phyloP scores from a whole-genome alignment of 2,113 vertebrate species.

The Alethe diademata region DNA sequence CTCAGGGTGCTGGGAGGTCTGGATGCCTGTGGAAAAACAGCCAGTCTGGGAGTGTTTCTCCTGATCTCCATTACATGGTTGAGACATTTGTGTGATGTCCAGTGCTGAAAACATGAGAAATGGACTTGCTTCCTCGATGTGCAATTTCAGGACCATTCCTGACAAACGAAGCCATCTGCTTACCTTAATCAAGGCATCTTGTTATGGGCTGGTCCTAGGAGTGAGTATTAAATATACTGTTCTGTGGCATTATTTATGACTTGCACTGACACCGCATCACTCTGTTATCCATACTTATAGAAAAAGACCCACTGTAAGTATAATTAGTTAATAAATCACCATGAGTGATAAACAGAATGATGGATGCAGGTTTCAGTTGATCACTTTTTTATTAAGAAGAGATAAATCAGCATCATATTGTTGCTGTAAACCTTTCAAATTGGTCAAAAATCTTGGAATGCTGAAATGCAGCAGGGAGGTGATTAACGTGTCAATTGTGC shows the following conservation, averaged over 20 bases:
- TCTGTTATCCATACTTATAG: conserved; percentile 64
- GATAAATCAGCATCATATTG: conserved; percentile 83
- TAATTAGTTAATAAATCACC: conserved; percentile 86
- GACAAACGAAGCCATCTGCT: conserved; percentile 58
- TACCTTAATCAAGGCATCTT: conserved; percentile 66
- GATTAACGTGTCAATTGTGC: conserved; percentile 77
- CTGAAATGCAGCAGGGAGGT: conserved; percentile 63
- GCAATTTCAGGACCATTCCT: background rate
- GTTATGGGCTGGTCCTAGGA: conserved; percentile 53
- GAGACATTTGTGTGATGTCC: background rate
- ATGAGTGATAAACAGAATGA: conserved; percentile 82
- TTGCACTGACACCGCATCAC: conserved; percentile 53
- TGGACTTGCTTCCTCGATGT: background rate
- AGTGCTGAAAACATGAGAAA: conserved; percentile 9
- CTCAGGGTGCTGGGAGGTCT: background rate
- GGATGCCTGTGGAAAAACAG: background rate
- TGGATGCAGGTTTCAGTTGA: conserved; percentile 83
- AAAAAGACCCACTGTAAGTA: conserved; percentile 71
- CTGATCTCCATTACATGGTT: background rate
- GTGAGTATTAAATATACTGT: conserved; percentile 57
- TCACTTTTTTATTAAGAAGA: conserved; percentile 85
- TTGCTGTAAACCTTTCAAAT: conserved; percentile 83
- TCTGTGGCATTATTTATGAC: conserved; percentile 56
- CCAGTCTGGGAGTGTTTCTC: background rate
- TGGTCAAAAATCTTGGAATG: conserved; percentile 72